phyloP scores from a whole-genome alignment of 2,113 vertebrate species.

The Benitochromis conjunctus region DNA sequence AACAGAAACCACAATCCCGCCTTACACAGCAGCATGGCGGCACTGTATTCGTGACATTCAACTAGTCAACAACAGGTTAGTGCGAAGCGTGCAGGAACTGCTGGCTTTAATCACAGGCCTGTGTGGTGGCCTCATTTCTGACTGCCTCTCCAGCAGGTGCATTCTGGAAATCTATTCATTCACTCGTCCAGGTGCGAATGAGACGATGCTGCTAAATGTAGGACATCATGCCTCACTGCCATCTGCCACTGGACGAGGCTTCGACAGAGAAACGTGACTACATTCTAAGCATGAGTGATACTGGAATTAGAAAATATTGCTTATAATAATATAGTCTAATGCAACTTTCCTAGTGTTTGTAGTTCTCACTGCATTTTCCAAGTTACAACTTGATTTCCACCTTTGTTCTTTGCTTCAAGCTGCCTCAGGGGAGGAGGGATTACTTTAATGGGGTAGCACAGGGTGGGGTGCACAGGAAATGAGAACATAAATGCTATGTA shows the following conservation, averaged over 20 bases:
- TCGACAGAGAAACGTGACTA: neutral
- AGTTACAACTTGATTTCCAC: neutral
- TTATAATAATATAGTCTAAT: neutral
- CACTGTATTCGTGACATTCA: neutral
- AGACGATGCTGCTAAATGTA: neutral
- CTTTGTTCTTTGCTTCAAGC: neutral
- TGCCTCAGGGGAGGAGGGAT: neutral
- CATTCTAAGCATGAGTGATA: neutral
- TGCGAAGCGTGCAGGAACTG: neutral
- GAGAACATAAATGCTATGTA: neutral
- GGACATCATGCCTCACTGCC: neutral
- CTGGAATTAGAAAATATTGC: neutral
- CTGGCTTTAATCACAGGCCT: neutral
- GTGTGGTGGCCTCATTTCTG: neutral
- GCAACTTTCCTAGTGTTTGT: neutral
- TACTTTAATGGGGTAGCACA: neutral
- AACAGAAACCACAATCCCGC: neutral
- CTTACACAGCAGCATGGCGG: neutral
- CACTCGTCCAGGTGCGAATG: neutral
- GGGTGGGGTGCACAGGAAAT: neutral
- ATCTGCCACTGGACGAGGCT: neutral
- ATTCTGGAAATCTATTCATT: neutral
- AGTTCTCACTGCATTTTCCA: neutral
- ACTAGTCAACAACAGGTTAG: neutral
- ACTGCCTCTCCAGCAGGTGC: neutral